phyloP scores from a whole-genome alignment of 64 coral and sea anemone species.

The Actinia tenebrosa region DNA sequence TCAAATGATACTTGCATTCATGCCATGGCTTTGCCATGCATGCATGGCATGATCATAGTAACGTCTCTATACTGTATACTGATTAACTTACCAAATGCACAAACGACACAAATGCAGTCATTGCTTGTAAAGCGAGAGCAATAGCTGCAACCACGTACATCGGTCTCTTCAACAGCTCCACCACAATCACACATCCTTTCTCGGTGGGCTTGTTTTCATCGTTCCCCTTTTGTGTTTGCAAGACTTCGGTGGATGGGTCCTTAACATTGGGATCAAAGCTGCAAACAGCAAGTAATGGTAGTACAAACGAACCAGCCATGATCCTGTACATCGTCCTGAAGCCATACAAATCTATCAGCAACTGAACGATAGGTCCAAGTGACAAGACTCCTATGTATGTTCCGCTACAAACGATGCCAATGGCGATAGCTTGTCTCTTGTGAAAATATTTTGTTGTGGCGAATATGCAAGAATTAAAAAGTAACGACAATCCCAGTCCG shows the following conservation, averaged over 20 bases:
- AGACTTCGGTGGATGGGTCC: neutral
- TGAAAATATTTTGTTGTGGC: slow-evolving; percentile 16
- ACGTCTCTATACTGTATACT: too few relatives aligned
- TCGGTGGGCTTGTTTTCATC: neutral
- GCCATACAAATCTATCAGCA: slow-evolving; percentile 6
- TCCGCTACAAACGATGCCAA: slow-evolving; percentile 27
- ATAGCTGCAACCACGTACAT: neutral
- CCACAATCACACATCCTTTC: neutral
- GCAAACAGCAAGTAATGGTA: too few relatives aligned
- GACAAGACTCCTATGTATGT: neutral
- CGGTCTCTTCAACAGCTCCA: neutral
- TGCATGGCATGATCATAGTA: too few relatives aligned
- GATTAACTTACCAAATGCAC: slow-evolving; percentile 5
- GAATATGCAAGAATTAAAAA: slow-evolving; percentile 17
- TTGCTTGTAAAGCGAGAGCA: neutral
- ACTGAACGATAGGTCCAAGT: slow-evolving; percentile 6
- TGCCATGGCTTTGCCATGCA: neutral
- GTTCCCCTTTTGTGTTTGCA: neutral
- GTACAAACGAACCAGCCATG: too few relatives aligned
- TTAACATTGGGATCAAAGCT: neutral
- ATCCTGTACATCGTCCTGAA: too few relatives aligned
- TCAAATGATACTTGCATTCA: too few relatives aligned
- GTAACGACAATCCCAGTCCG: slow-evolving; percentile 3
- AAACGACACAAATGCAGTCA: neutral
- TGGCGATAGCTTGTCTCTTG: slow-evolving; percentile 13